Base-by-base conservation (phyloP, 37 sponge, comb jelly and placozoan species). In the Sycon ciliatum region DNA sequence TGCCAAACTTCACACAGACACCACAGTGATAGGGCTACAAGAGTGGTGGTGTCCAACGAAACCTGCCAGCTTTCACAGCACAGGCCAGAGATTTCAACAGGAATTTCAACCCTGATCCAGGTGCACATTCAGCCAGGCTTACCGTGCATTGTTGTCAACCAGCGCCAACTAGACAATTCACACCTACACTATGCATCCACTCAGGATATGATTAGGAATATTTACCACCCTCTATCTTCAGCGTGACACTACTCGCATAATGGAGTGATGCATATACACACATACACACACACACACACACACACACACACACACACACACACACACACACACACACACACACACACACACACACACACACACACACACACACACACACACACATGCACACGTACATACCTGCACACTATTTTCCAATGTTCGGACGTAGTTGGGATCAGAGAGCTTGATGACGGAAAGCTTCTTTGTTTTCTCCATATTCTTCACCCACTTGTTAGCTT, bases 401-500 rank as follows among this genome's bases (percentile, higher is more conserved):
- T 97, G 99, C 38, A 97, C 92, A 68, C 87, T 80, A 78, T 97
- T 97, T 79, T 97, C 99, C 27, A 97, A 76, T 22, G 92, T 91
- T n/a, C 99, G 79, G 52, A 86, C 81, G 73, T 97, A 97, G 76
- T 88, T 92, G 0, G 92, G 85, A 56, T 97, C 99, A 0, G 99
- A 80, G 6, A 97, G 78, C 56, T 92, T 97, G 75, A 97, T 91
- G 22, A 92, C 89, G 13, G 93, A 78, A 2, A 97, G 80, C 69
- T 86, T 83, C 71, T 97, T 97, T 35, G 85, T 71, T 26, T 79
- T 74, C 83, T 97, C 99, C 81, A 97, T 76, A 74, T 97, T 97
- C 85, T 97, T 97, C 22, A 97, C 68, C 99, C 99, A 97, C 75
- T 97, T 97, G 75, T 97, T 97, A 11, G 98, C 98, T 69, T 96